These are phyloP conservation scores for Pelvicachromis taeniatus DNA, from an alignment of 2,113 vertebrate species.

Conservation along the genomic window DNA sequence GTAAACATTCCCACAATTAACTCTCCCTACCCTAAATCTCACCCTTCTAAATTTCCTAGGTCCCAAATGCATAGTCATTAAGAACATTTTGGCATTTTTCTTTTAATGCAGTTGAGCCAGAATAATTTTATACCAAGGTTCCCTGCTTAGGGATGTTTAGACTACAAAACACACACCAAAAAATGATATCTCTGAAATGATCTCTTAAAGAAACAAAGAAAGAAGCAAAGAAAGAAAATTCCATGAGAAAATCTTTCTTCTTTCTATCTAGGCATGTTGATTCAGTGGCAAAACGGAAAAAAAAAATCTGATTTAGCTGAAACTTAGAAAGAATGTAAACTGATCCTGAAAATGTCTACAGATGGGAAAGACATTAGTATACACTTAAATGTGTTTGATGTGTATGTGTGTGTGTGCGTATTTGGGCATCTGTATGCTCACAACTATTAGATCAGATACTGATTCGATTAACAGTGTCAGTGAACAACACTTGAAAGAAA, in stretches of 20 bases:
- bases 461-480: background rate
- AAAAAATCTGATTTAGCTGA: background rate
- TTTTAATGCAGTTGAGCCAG: background rate
- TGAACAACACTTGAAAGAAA: background rate
- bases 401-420: background rate
- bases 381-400: background rate
- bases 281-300: background rate
- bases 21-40: background rate
- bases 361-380: conserved; percentile 12
- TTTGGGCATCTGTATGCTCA: background rate
- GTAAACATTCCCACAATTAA: conserved; percentile 49
- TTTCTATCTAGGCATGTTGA: background rate
- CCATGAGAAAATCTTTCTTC: background rate
- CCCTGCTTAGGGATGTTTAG: background rate
- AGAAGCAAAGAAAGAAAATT: background rate
- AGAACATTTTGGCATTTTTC: background rate
- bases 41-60: background rate
- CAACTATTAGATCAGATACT: conserved; percentile 8
- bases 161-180: background rate
- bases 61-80: background rate
- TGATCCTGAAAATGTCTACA: conserved; percentile 1
- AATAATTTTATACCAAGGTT: background rate
- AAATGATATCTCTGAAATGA: background rate
- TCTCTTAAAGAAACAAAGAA: background rate
- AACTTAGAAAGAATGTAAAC: conserved; percentile 1